Conservation (phyloP, 2,113 vertebrate genomes). For the Ginglymostoma cirratum region DNA sequence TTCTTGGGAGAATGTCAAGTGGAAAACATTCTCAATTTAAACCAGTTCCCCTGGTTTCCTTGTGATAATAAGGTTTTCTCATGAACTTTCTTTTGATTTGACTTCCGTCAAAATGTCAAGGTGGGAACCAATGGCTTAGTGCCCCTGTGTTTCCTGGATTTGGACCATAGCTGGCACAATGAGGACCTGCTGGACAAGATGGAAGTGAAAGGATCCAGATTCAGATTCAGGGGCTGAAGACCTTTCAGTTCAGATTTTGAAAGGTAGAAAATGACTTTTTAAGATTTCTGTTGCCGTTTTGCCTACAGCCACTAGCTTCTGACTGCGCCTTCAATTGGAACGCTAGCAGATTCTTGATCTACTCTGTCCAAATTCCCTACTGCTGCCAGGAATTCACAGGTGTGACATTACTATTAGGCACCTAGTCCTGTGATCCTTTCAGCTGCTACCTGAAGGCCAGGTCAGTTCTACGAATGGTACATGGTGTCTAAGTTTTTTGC, state of each 20-base stretch:
- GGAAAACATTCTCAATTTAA: background rate
- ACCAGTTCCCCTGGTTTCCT: background rate
- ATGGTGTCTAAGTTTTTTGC: no score
- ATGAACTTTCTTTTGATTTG: background rate
- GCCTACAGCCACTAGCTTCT: background rate
- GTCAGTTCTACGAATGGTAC: no score
- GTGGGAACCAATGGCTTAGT: background rate
- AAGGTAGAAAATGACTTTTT: background rate
- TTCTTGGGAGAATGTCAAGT: background rate
- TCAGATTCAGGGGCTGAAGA: background rate
- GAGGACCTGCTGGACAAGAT: background rate
- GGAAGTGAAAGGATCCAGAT: background rate
- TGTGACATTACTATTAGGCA: no score
- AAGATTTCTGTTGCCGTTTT: background rate
- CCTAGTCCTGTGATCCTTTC: no score
- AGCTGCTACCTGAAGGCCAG: no score
- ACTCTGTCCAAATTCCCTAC: no score
- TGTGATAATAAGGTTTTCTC: no score
- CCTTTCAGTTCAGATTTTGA: background rate
- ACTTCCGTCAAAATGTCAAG: background rate
- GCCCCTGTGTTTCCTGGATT: background rate
- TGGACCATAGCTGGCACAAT: background rate
- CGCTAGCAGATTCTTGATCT: no score
- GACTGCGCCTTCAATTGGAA: background rate
- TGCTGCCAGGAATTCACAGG: no score